Evolutionary conservation across 2,113 vertebrate species (phyloP), one percentile per base, ranked within the genome.

Genomic region (Misgurnus mizolepis): DNA sequence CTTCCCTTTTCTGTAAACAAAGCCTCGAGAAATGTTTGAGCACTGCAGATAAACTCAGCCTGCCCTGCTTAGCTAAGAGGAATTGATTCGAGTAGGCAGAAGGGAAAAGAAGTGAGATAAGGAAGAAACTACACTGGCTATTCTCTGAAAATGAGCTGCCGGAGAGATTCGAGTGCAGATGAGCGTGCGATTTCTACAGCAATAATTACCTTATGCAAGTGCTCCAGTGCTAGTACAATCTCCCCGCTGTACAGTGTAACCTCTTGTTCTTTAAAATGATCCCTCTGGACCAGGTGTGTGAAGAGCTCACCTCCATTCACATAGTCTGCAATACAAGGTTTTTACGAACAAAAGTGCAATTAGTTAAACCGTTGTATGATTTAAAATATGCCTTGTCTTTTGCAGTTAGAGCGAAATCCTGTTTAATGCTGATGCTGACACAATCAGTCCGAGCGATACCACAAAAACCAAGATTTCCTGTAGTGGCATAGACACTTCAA

Each of bases 221-320:
- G 98, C 78, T 98, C 98, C 9, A 99, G 91, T 15, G 97, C 98
- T 80, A 96, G 89, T 78, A 96, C 96, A 0, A 98, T 96, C 91
- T 99, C 98, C 55, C 98, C 98, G 14, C 95, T 96, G 85, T 98
- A 99, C 88, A 98, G 92, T 43, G 93, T 95, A 22, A 98, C 98
- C 85, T 98, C 97, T 40, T 91, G 93, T 88, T 98, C 97, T 88
- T 95, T 96, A 88, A 98, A 99, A 81, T 91, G 95, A 77, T 98
- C 97, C 92, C 97, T 94, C 88, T 99, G 98, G 83, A 97, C 98
- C 93, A 99, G 93, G 87, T 99, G 98, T 80, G 98, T 99, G 92
- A 99, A 98, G 83, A 98, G 93, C 88, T 98, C 98, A 67, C 98
- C 98, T 73, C 97, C 97, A 74, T 97, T 98, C 89, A 99, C 96